Evolutionary conservation across 2,113 vertebrate species (phyloP).

Genomic region (Trachemys scripta): DNA sequence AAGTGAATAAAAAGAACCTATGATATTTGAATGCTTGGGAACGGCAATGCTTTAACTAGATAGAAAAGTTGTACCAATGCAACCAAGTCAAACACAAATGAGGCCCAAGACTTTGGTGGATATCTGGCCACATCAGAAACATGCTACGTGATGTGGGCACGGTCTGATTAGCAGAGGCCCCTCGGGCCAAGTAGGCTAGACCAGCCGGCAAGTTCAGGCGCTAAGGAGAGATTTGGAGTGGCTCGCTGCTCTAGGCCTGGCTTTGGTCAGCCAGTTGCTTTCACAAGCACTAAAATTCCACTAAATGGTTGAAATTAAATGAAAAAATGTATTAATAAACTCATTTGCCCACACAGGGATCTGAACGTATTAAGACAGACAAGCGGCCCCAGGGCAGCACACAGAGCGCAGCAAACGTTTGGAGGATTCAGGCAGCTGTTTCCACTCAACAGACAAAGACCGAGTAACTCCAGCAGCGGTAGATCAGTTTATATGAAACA

Average conservation of each 20-base stretch:
- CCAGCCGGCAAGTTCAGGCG: background rate
- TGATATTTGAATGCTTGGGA: background rate
- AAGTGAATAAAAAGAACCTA: background rate
- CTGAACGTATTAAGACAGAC: background rate
- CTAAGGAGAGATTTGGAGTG: background rate
- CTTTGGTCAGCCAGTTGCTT: background rate
- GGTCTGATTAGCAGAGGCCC: background rate
- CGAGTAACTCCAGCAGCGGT: background rate
- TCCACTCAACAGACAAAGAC: slow-evolving; percentile 5
- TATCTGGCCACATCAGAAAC: background rate
- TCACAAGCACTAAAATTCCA: background rate
- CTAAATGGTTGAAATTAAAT: background rate
- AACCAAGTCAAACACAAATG: background rate
- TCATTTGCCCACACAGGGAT: background rate
- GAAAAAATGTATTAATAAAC: background rate
- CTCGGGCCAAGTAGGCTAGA: accelerated
- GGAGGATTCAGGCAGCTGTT: slow-evolving; percentile 6
- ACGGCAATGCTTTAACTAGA: background rate
- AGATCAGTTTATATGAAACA: background rate
- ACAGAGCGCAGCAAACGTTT: background rate
- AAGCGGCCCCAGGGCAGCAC: background rate
- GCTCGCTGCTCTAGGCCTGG: background rate
- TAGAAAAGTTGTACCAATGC: background rate
- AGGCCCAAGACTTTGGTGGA: background rate
- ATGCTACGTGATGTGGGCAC: accelerated